phyloP scores from a whole-genome alignment of 2,113 vertebrate genomes.

The Podiceps cristatus region DNA sequence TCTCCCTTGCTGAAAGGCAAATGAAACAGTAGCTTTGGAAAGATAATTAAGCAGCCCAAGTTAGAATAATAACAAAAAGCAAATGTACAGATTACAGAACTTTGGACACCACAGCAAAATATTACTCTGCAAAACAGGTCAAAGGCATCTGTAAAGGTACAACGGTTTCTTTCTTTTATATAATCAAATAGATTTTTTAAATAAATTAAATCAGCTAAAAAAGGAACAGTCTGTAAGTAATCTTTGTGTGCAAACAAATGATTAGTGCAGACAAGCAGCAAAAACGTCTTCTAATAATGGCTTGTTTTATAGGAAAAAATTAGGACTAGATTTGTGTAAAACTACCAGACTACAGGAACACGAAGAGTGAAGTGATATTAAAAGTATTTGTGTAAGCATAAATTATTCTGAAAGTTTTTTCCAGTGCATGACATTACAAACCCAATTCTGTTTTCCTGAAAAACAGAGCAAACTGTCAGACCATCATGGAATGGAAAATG shows the following conservation, averaged over 20 bases:
- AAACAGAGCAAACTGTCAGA: neutral
- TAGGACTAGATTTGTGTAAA: neutral
- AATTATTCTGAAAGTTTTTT: neutral
- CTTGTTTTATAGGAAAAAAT: neutral
- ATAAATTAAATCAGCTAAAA: neutral
- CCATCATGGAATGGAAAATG: neutral
- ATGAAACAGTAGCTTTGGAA: neutral
- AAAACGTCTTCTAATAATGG: slow-evolving; percentile 1
- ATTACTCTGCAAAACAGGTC: neutral
- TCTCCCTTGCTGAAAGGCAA: neutral
- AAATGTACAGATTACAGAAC: neutral
- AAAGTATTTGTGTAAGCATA: neutral
- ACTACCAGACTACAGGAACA: neutral
- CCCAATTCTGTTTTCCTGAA: neutral
- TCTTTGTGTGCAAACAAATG: slow-evolving; percentile 27
- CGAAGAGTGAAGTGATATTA: neutral
- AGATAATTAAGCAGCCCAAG: neutral
- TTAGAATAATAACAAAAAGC: neutral
- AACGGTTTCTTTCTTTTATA: neutral
- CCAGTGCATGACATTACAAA: neutral
- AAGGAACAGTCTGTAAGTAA: neutral
- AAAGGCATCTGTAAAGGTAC: neutral
- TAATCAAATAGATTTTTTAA: neutral
- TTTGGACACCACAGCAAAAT: neutral
- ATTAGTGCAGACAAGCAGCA: neutral